Conservation (phyloP, 2,113 vertebrate species). For the Penelope pileata region DNA sequence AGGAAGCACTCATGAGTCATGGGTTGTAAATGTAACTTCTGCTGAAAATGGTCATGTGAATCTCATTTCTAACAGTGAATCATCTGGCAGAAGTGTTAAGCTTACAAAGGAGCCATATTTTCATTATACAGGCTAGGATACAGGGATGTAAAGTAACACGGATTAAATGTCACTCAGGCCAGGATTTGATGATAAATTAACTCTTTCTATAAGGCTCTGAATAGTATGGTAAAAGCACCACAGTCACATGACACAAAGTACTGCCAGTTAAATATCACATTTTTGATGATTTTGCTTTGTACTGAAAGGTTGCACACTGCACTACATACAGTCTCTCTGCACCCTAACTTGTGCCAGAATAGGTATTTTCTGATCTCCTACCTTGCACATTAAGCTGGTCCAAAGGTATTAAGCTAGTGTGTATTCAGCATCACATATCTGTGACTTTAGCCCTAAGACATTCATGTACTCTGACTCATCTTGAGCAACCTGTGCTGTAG, state of each 20-base stretch:
- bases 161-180: not conserved
- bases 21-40: not conserved
- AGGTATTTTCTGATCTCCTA: not conserved
- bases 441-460: not conserved
- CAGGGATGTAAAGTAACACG: not conserved
- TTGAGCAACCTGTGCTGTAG: not conserved
- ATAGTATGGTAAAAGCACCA: not conserved
- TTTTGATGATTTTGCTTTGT: not conserved
- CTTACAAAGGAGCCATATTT: not conserved
- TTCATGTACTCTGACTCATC: not conserved
- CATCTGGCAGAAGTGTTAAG: not conserved
- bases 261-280: not conserved
- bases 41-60: not conserved
- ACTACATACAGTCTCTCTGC: not conserved
- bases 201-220: not conserved
- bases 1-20: not conserved
- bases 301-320: not conserved
- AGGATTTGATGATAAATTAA: not conserved
- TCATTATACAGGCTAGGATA: not conserved
- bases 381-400: not conserved
- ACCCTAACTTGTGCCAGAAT: not conserved
- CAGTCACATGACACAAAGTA: accelerated
- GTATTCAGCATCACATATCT: not conserved
- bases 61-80: not conserved
- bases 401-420: not conserved